Base-by-base conservation (phyloP, 2,797 vertebrate genomes). In the Poecile montanus region DNA sequence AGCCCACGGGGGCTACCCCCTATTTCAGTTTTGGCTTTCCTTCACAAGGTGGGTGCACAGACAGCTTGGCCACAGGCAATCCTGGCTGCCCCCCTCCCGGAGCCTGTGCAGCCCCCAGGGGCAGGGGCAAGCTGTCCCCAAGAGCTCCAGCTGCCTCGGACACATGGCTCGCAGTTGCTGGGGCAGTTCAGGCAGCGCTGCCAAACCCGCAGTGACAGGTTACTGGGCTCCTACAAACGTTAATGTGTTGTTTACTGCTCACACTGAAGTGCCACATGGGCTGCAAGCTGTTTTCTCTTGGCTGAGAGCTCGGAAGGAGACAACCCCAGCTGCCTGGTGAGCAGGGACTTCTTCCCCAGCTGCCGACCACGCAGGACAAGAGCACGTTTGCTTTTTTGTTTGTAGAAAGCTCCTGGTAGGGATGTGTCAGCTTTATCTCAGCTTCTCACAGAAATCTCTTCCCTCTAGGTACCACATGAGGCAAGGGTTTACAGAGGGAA, bases 221-320 rank as follows among this genome's bases (percentile, higher is more conserved):
- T 91, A 80, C 8, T 89, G 95, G 63, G 84, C 80, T 88, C 85
- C 75, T 51, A 29, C 74, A 60, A 88, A 88, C 27, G 0, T 40
- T 78, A 86, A 85, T 82, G 51, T 26, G 47, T 93, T 93, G 93
- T 94, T 93, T 89, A 85, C 83, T 74, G 89, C 73, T 93, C 14
- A 1, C 2, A 2, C 58, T 70, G 70, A 75, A 89, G 78, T 32
- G 71, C 92, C 96, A 97, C 96, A 96, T 95, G 95, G 95, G 62
- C 90, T 72, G 81, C 95, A 96, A 97, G 95, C 95, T 97, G 95
- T 93, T 95, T 94, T 29, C 44, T 91, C 63, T 85, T 93, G 88
- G 81, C 91, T 1, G 6, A 71, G 48, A 84, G 70, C 81, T 89
- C 0, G 0, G 20, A 84, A 23, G 63, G n/a, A 85, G 54, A 66